phyloP scores from a whole-genome alignment of 2,888 invertebrate genomes.

The Andrena chrysosceles region DNA sequence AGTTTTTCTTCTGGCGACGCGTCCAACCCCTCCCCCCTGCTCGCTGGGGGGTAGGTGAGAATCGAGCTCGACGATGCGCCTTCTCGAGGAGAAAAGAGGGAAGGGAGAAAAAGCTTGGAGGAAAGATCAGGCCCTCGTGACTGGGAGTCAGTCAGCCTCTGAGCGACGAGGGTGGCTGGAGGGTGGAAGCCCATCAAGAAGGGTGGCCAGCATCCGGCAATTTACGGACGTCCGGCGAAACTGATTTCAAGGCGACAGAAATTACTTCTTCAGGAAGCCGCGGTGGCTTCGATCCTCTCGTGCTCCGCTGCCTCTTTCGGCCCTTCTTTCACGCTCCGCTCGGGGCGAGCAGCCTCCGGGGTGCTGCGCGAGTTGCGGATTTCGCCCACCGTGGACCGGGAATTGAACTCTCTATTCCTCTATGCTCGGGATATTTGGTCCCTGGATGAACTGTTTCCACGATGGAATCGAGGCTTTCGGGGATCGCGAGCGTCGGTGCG shows the following conservation, averaged over 20 bases:
- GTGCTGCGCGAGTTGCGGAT: conserved; percentile 39
- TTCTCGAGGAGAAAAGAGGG: neutral
- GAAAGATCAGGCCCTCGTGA: conserved; percentile 40
- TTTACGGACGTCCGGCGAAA: conserved; percentile 77
- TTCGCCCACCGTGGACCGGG: conserved; percentile 18
- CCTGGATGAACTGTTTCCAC: neutral
- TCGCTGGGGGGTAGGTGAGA: conserved; percentile 25
- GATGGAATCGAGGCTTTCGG: neutral
- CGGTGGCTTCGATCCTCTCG: conserved; percentile 27
- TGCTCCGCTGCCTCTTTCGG: neutral
- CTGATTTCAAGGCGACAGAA: conserved; percentile 77
- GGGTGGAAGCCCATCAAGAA: conserved; percentile 49
- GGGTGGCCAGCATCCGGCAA: conserved; percentile 72
- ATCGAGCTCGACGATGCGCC: conserved; percentile 29
- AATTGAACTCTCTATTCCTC: conserved; percentile 32
- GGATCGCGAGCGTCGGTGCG: neutral
- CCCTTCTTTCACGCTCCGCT: neutral
- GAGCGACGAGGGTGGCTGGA: conserved; percentile 29
- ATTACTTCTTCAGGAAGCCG: conserved; percentile 73
- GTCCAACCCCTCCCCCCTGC: neutral
- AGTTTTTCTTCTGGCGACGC: conserved; percentile 46
- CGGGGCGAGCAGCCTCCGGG: conserved; percentile 41
- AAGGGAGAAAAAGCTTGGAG: conserved; percentile 15
- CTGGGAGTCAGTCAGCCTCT: conserved; percentile 1
- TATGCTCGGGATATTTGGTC: conserved; percentile 10